Conservation (phyloP, 92 coral and sea anemone species). For the Porites evermanni region DNA sequence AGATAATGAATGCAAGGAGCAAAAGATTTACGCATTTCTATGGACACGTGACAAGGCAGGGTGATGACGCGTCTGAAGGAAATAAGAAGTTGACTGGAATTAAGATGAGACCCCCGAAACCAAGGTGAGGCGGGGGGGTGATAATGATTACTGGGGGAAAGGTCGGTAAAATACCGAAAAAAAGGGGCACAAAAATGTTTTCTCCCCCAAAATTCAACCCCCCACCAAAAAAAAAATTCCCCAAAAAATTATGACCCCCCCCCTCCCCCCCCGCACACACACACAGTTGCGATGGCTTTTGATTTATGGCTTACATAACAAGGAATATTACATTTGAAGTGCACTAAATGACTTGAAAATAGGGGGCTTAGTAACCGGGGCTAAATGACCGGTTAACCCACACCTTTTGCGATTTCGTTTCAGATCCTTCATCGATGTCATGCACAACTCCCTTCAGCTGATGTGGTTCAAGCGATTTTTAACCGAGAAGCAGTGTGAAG, state of each 20-base stretch:
- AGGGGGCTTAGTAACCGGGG: too few species aligned
- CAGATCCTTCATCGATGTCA: slow-evolving; percentile 84
- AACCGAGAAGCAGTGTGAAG: slow-evolving; percentile 74
- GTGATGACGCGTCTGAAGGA: slow-evolving; percentile 37
- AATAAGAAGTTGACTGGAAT: slow-evolving; percentile 24
- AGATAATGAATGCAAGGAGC: slow-evolving; percentile 21
- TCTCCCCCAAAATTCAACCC: too few species aligned
- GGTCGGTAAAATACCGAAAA: too few species aligned
- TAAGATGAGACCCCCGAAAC: slow-evolving; percentile 80
- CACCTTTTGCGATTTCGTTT: not conserved
- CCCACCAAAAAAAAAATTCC: too few species aligned
- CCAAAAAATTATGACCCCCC: too few species aligned
- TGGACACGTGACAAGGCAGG: slow-evolving; percentile 69
- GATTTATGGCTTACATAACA: not conserved
- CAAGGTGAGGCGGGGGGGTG: slow-evolving; percentile 59
- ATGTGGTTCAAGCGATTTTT: slow-evolving; percentile 83
- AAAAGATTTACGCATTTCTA: slow-evolving; percentile 85
- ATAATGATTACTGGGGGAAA: too few species aligned
- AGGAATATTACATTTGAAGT: too few species aligned
- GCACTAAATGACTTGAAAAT: too few species aligned
- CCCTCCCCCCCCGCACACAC: too few species aligned
- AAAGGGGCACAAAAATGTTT: too few species aligned
- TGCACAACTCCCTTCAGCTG: slow-evolving; percentile 75
- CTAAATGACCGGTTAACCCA: not conserved
- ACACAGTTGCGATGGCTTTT: not conserved